A percentile compares a stretch with the other conserved stretches of the same genome.
phyloP scores from a whole-genome alignment of 2,113 vertebrate species.

The Myodes glareolus region DNA sequence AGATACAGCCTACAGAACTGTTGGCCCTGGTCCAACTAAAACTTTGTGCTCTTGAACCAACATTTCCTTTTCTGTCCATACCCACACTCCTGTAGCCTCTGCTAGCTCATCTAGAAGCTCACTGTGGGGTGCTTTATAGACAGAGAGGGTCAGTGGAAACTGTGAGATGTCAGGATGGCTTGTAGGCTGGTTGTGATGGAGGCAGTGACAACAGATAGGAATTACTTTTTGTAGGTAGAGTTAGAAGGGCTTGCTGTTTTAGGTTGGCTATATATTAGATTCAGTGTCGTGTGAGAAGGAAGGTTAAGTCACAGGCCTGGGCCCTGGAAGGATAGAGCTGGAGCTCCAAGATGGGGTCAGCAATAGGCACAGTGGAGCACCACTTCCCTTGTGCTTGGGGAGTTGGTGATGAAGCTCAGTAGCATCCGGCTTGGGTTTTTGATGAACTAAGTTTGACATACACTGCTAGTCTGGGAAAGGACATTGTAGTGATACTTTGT shows the following conservation, averaged over 20 bases:
- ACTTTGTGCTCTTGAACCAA: background rate
- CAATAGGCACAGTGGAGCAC: background rate
- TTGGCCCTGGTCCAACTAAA: background rate
- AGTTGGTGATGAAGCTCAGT: too few species aligned
- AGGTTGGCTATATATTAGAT: background rate
- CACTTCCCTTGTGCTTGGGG: background rate
- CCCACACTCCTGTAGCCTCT: background rate
- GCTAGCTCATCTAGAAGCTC: background rate
- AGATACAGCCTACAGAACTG: background rate
- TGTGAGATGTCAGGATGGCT: background rate
- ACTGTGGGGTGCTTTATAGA: background rate
- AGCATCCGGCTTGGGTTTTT: background rate
- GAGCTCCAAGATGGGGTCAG: background rate
- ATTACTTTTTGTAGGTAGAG: background rate
- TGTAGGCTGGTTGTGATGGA: background rate
- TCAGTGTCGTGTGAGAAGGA: background rate
- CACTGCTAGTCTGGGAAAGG: background rate
- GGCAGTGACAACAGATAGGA: background rate
- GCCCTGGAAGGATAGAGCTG: background rate
- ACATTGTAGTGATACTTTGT: too few species aligned
- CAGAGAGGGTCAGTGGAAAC: background rate
- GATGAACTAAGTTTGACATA: too few species aligned
- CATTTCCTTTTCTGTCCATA: too few species aligned
- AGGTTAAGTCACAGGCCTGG: rapidly evolving
- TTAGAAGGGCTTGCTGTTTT: background rate